These are phyloP conservation scores for Alectura lathami DNA, from an alignment of 2,113 vertebrate genomes.

Conservation along the genomic window DNA sequence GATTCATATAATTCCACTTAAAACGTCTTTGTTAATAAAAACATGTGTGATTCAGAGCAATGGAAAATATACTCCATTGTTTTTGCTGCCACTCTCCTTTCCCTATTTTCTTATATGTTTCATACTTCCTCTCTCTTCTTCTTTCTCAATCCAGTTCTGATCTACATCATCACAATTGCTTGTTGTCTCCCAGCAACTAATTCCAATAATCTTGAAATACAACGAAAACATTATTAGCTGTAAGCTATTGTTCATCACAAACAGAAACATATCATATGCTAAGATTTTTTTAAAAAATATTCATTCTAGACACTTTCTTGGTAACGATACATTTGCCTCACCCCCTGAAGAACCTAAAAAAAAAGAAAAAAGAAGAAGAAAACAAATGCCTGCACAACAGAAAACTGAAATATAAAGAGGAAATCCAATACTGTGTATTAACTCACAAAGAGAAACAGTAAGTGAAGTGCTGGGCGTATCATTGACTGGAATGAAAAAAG, in stretches of 20 bases:
- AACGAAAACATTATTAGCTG: not conserved
- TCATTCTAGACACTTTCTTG: not conserved
- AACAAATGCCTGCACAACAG: not conserved
- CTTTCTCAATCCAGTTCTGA: not conserved
- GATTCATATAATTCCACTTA: not conserved
- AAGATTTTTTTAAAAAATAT: not conserved
- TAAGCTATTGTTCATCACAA: not conserved
- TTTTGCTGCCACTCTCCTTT: not conserved
- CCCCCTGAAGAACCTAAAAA: not conserved
- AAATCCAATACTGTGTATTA: conserved; percentile 28
- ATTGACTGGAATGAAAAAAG: conserved; percentile 8
- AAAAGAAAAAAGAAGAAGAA: not conserved
- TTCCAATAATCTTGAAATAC: not conserved
- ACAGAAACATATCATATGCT: not conserved
- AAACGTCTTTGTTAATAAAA: not conserved
- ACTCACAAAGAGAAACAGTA: not conserved
- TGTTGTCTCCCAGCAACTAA: not conserved
- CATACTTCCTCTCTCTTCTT: not conserved
- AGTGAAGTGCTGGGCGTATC: conserved; percentile 21
- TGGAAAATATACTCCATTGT: rapidly evolving
- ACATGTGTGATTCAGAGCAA: not conserved
- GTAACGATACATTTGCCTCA: not conserved
- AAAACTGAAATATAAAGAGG: not conserved
- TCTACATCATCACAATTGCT: not conserved
- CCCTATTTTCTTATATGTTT: not conserved